A percentile compares a stretch with the other conserved stretches of the same genome.
These are phyloP conservation scores for Brotula barbata DNA, from an alignment of 2,797 vertebrate species.

Conservation along the genomic window DNA sequence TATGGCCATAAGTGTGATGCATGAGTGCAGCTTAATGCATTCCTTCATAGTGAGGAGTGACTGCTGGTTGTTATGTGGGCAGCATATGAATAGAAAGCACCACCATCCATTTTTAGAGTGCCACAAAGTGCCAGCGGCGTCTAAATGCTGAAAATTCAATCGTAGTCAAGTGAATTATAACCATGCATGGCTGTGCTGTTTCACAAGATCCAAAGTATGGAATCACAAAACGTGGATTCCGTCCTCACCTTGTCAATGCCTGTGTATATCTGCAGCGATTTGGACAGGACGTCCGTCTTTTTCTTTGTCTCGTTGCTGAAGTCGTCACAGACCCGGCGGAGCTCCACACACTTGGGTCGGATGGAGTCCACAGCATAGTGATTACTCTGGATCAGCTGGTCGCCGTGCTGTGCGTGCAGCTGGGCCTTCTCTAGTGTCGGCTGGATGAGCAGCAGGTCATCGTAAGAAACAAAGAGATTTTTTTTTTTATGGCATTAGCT, in stretches of 20 bases:
- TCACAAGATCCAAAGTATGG: no score
- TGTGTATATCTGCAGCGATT: constrained; percentile 87
- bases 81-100: no score
- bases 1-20: neutral
- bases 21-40: no score
- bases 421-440: constrained; percentile 88
- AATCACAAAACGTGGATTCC: neutral
- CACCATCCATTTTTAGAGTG: no score
- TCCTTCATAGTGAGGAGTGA: no score
- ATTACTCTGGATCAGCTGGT: constrained; percentile 93
- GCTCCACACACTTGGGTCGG: constrained; percentile 90
- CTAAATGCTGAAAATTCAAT: neutral
- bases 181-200: no score
- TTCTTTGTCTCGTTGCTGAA: constrained; percentile 92
- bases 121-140: no score
- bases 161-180: neutral
- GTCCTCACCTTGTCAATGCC: constrained; percentile 87
- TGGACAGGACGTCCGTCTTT: constrained; percentile 85
- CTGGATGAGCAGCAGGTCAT: constrained; percentile 61
- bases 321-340: constrained; percentile 89
- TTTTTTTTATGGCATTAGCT: no score
- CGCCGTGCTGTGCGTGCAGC: constrained; percentile 86
- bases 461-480: neutral
- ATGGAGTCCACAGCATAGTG: constrained; percentile 93
- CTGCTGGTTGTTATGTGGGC: no score